Base-by-base conservation (phyloP, 2,113 vertebrate species). In the Psilopogon haemacephalus region DNA sequence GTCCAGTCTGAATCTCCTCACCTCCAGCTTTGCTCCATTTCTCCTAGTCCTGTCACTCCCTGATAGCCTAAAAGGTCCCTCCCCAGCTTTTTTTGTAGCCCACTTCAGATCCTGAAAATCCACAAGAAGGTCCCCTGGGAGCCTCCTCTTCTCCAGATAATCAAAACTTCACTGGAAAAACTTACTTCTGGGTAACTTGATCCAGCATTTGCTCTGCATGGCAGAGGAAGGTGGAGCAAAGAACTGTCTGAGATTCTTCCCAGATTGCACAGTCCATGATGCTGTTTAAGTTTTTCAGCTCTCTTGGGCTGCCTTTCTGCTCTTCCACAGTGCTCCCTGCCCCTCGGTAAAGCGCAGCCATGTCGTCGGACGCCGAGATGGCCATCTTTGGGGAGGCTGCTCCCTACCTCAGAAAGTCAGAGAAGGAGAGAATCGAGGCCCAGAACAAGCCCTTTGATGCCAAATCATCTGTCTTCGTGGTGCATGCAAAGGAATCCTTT, bases 401-500 rank as follows among this genome's bases (percentile, higher is more conserved):
- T 86, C 6, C 97, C 28, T 99, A 77, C 84, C 98, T 99, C 93
- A 97, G 98, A 8, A 99, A 99, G 76, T 92, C 98, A 33, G 99
- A 99, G 33, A 98, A 94, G 79, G 98, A 99, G 82, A 95, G 98
- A 20, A 98, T 99, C 1, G 98, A 98, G 40, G 98, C 98, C 6
- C 98, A 99, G 95, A 97, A 98, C 67, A 98, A 97, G 28, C 98
- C 98, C 42, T 98, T 98, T 1, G 98, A 98, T 94, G 97, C 97
- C 38, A 91, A 86, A 85, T 5, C 88, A 1, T 86, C 3, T 0
- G 58, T 95, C 35, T 95, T 95, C 4, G 94, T 80, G 20, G 73
- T 4, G 0, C 73, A 91, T 7, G 14, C 94, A 2, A 95, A 95
- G 0, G 88, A 93, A 30, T 89, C 91, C 28, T 95, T 65, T 78